These are phyloP conservation scores for Lates japonicus DNA, from an alignment of 2,797 vertebrate species.

Conservation along the genomic window DNA sequence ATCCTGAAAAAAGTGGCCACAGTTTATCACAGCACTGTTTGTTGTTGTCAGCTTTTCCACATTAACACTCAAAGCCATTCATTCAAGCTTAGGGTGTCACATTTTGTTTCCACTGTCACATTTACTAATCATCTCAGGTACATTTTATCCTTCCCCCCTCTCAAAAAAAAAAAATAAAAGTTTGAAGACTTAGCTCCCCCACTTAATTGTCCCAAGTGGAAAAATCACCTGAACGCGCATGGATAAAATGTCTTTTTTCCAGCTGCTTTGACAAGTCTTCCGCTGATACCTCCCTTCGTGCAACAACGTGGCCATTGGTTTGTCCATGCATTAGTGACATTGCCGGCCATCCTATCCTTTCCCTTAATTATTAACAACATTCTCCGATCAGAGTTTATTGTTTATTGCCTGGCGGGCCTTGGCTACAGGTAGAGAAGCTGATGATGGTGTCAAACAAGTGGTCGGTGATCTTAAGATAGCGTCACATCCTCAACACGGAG, in stretches of 20 bases:
- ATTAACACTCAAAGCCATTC: conserved; percentile 29
- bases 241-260: conserved; percentile 81
- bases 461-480: conserved; percentile 70
- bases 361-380: conserved; percentile 85
- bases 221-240: conserved; percentile 61
- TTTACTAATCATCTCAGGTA: conserved; percentile 33
- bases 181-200: conserved; percentile 31
- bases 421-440: conserved; percentile 64
- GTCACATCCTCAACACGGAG: conserved; percentile 47
- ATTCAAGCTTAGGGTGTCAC: conserved; percentile 39
- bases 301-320: conserved; percentile 71
- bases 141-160: neutral
- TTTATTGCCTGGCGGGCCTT: conserved; percentile 80
- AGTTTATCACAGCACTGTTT: conserved; percentile 29
- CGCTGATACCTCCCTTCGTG: conserved; percentile 76
- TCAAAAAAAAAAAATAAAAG: conserved; percentile 7
- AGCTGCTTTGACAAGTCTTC: conserved; percentile 79
- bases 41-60: conserved; percentile 43
- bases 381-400: conserved; percentile 86
- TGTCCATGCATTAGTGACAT: conserved; percentile 82
- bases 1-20: conserved; percentile 14
- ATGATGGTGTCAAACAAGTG: conserved; percentile 72
- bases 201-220: conserved; percentile 66
- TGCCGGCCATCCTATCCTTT: conserved; percentile 85
- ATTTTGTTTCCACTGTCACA: conserved; percentile 60